Base-by-base conservation (phyloP, 1,140 invertebrate species). In the Theocolax elegans region DNA sequence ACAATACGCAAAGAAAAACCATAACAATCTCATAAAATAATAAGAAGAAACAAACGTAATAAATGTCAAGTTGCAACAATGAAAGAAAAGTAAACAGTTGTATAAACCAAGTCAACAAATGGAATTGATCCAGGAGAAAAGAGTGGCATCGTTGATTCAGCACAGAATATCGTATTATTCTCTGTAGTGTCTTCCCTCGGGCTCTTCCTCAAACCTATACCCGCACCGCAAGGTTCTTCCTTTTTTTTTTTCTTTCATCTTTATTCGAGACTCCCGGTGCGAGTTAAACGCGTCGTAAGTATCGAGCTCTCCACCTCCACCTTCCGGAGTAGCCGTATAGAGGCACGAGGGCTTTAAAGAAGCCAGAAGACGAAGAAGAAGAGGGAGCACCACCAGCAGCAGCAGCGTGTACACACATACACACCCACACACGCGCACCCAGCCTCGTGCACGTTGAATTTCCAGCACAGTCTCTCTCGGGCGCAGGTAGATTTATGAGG, bases 401-500 rank as follows among this genome's bases (percentile, higher is more conserved):
- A n/a, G n/a, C n/a, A n/a, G n/a, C n/a, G n/a, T 35, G 10, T 6
- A 35, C 31, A 35, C 44, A 46, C 44, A 46, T 46, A 46, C 15
- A 46, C 44, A 48, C 27, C 73, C 76, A 75, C 75, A 79, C 23
- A 79, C 77, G 68, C 76, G 62, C 49, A 80, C 71, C 29, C 67
- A n/a, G n/a, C n/a, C n/a, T n/a, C n/a, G 49, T 51, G 51, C 31
- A 60, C 69, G 67, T 59, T 40, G 69, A 72, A 79, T n/a, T n/a
- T n/a, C n/a, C n/a, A n/a, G n/a, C n/a, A n/a, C n/a, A 77, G 58
- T 62, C 51, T 64, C 76, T 74, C 79, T 31, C 21, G 21, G 68
- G 74, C 76, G 76, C 79, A 81, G 79, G 81, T 82, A 83, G 79
- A 82, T 82, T 83, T 83, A 83, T 82, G 79, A 73, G 76, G 78